Conservation (phyloP, 2,797 vertebrate genomes). For the Characodon lateralis region DNA sequence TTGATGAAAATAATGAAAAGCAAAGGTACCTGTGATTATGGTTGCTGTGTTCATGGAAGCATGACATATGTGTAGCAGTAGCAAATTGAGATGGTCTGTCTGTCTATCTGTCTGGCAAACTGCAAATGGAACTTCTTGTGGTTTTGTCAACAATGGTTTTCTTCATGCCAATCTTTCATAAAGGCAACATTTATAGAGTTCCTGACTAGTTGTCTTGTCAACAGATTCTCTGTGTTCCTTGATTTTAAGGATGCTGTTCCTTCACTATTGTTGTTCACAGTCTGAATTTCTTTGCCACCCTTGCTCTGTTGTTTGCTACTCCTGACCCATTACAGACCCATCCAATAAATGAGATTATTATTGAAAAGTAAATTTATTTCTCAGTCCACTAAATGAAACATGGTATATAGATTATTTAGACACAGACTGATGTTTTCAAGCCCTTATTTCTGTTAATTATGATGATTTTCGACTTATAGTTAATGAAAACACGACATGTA, state of each 20-base stretch:
- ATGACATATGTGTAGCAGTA: constrained; percentile 45
- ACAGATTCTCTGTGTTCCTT: too few relatives aligned
- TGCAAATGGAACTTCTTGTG: too few relatives aligned
- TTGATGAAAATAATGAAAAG: constrained; percentile 73
- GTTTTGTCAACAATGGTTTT: too few relatives aligned
- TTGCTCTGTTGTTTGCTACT: too few relatives aligned
- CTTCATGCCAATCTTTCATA: too few relatives aligned
- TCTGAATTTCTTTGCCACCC: too few relatives aligned
- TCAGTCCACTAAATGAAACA: neutral
- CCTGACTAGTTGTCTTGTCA: too few relatives aligned
- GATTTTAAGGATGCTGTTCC: neutral
- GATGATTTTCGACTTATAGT: too few relatives aligned
- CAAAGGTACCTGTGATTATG: constrained; percentile 69
- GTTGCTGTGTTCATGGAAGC: constrained; percentile 50
- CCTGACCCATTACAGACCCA: neutral
- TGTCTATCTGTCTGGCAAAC: constrained; percentile 8
- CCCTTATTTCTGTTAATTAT: too few relatives aligned
- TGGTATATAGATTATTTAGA: neutral
- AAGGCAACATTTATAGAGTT: too few relatives aligned
- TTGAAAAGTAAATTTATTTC: neutral
- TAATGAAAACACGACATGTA: too few relatives aligned
- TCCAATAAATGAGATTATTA: neutral
- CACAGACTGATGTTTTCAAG: neutral
- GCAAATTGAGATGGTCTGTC: constrained; percentile 32
- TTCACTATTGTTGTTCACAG: neutral